Evolutionary conservation across 2,113 vertebrate genomes (phyloP).

Genomic region (Hippolais icterina): DNA sequence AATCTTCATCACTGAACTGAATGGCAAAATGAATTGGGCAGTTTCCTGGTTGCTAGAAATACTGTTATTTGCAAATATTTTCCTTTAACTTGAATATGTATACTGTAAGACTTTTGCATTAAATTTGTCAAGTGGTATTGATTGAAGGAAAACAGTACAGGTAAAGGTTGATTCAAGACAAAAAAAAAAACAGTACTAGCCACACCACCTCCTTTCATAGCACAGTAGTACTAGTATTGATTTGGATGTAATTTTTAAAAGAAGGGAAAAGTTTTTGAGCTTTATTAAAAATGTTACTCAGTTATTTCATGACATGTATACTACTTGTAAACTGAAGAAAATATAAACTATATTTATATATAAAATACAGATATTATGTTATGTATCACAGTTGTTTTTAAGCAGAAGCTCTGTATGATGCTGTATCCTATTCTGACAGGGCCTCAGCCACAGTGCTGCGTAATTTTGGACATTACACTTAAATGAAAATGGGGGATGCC

Average conservation of each 20-base stretch:
- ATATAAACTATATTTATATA: neutral
- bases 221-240: neutral
- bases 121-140: neutral
- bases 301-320: neutral
- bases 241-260: neutral
- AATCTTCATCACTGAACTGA: neutral
- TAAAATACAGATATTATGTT: neutral
- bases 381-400: neutral
- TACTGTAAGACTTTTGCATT: neutral
- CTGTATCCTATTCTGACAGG: neutral
- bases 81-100: neutral
- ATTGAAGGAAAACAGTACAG: neutral
- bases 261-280: neutral
- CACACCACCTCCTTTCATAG: neutral
- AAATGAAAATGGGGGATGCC: neutral
- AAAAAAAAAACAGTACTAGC: neutral
- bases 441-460: neutral
- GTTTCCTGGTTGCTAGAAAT: neutral
- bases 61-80: slow-evolving; percentile 18
- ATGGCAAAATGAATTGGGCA: neutral
- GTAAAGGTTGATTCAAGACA: neutral
- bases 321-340: neutral
- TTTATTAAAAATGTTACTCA: neutral
- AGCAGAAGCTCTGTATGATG: neutral
- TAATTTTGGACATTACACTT: neutral